Percentiles rank a stretch among this genome's conserved stretches.
These are phyloP conservation scores for Microcebus tavaratra DNA, from an alignment of 2,113 vertebrate genomes.

Conservation along the genomic window DNA sequence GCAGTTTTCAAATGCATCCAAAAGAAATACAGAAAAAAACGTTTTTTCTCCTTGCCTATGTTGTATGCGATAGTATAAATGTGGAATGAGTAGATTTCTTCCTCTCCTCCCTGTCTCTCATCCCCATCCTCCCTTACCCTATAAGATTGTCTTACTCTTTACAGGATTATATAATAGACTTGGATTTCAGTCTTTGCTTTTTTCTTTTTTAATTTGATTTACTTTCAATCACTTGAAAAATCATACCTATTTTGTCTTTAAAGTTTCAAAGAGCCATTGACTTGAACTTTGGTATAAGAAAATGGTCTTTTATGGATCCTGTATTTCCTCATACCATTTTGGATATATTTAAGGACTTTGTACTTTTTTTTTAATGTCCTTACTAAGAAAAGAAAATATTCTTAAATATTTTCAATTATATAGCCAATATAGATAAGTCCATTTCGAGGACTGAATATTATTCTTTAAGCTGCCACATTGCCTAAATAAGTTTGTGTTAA, in stretches of 20 bases:
- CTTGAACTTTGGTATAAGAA: neutral
- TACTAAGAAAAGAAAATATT: conserved; percentile 32
- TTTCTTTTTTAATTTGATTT: conserved; percentile 4
- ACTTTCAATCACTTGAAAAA: neutral
- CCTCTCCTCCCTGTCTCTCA: neutral
- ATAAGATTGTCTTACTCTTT: neutral
- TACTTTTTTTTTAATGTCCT: neutral
- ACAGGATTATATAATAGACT: neutral
- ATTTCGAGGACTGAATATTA: neutral
- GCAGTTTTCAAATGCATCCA: neutral
- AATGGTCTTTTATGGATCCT: neutral
- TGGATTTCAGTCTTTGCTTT: neutral
- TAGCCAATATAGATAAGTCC: neutral
- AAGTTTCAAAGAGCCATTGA: conserved; percentile 8
- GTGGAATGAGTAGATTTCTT: neutral
- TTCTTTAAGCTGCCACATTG: neutral
- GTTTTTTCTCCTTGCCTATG: neutral
- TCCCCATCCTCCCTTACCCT: neutral
- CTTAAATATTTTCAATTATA: neutral
- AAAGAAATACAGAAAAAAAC: neutral
- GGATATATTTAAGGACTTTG: neutral
- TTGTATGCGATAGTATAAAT: neutral
- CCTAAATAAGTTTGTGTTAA: neutral
- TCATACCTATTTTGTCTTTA: neutral
- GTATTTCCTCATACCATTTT: neutral